phyloP scores from a whole-genome alignment of 2,113 vertebrate genomes.

The Chaenocephalus aceratus region DNA sequence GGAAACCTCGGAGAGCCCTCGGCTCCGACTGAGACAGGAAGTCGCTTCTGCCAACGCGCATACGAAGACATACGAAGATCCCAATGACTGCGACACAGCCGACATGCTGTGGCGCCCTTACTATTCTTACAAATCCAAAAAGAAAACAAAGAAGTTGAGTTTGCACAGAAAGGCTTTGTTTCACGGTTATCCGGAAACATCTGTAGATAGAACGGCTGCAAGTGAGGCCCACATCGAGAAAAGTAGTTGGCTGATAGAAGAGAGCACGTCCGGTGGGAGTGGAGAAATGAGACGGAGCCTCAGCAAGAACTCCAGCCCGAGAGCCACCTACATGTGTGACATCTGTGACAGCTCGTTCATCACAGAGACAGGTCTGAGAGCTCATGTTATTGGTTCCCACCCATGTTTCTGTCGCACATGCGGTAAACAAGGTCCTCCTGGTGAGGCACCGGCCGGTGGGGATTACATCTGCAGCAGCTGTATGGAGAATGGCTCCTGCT shows the following conservation, averaged over 20 bases:
- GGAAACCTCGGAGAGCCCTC: conserved; percentile 74
- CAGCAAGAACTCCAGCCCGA: conserved; percentile 84
- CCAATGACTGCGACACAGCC: conserved; percentile 92
- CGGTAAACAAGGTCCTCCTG: conserved; percentile 91
- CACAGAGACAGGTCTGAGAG: conserved; percentile 91
- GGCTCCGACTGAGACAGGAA: conserved; percentile 84
- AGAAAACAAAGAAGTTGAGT: conserved; percentile 91
- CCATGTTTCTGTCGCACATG: conserved; percentile 93
- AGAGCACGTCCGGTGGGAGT: conserved; percentile 73
- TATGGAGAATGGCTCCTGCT: conserved; percentile 90
- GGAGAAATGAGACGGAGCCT: conserved; percentile 77
- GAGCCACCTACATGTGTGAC: conserved; percentile 87
- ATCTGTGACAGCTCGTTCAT: conserved; percentile 93
- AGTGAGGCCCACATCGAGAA: conserved; percentile 60
- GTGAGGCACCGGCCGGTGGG: conserved; percentile 86
- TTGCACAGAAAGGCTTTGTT: conserved; percentile 83
- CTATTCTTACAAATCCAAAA: conserved; percentile 98
- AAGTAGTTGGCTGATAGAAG: conserved; percentile 59
- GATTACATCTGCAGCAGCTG: conserved; percentile 94
- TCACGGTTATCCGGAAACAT: conserved; percentile 61
- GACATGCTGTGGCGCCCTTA: conserved; percentile 98
- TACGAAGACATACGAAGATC: conserved; percentile 87
- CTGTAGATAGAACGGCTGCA: conserved; percentile 61
- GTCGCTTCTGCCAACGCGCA: conserved; percentile 67
- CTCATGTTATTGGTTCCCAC: conserved; percentile 93